These are phyloP conservation scores for Datnioides undecimradiatus DNA, from an alignment of 2,113 vertebrate genomes.

Conservation along the genomic window DNA sequence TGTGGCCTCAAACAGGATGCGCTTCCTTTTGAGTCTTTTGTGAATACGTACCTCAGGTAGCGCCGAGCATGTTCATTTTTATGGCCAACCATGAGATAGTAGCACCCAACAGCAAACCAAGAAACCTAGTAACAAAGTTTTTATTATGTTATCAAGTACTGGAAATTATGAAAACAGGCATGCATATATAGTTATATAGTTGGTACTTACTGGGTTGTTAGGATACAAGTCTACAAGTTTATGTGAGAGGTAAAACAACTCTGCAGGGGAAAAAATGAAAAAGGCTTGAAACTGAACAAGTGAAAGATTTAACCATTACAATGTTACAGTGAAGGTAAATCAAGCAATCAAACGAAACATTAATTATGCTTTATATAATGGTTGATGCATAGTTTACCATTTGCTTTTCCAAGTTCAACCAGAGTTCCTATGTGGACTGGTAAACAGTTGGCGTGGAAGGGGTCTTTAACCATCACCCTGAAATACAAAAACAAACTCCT, in stretches of 20 bases:
- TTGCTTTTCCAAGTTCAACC: slow-evolving; percentile 98
- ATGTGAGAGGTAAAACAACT: slow-evolving; percentile 98
- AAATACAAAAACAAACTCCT: slow-evolving; percentile 55
- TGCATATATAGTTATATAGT: neutral
- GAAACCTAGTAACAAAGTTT: slow-evolving; percentile 87
- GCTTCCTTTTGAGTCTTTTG: neutral
- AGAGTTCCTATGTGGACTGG: slow-evolving; percentile 98
- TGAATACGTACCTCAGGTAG: slow-evolving; percentile 91
- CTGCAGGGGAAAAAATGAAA: slow-evolving; percentile 74
- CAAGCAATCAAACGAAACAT: neutral
- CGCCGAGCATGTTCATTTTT: slow-evolving; percentile 97
- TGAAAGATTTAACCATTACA: neutral
- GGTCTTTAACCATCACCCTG: slow-evolving; percentile 99
- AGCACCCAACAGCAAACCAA: slow-evolving; percentile 99
- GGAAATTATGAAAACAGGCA: neutral
- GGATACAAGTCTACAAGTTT: slow-evolving; percentile 99
- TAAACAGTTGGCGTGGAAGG: slow-evolving; percentile 97
- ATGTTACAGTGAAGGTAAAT: neutral
- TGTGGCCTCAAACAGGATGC: neutral
- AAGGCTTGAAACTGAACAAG: neutral
- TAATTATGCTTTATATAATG: neutral
- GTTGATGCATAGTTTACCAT: slow-evolving; percentile 83
- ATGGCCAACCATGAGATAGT: slow-evolving; percentile 99
- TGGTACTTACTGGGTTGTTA: slow-evolving; percentile 94
- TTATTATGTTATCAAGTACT: neutral